A percentile compares a stretch with the other conserved stretches of the same genome.
Conservation (phyloP, 2,113 vertebrate genomes). For the Gymnocephalus cernua region DNA sequence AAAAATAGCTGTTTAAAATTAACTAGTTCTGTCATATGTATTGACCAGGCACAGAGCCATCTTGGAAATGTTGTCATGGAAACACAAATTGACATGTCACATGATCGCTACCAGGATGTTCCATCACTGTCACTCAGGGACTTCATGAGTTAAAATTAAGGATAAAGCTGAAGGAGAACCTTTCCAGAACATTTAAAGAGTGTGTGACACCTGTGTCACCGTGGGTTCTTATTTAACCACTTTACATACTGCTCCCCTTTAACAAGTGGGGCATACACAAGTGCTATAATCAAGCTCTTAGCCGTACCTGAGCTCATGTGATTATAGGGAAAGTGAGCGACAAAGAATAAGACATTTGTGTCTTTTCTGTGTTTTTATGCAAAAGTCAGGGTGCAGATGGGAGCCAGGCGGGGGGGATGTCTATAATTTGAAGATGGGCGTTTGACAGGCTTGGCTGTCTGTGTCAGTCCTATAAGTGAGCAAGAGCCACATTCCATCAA, state of each 20-base stretch:
- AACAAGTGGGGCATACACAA: slow-evolving; percentile 16
- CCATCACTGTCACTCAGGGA: no score
- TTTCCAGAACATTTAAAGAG: no score
- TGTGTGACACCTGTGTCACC: no score
- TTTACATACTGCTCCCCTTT: slow-evolving; percentile 58
- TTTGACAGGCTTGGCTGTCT: slow-evolving; percentile 45
- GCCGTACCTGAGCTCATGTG: slow-evolving; percentile 25
- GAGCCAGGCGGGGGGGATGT: slow-evolving; percentile 16
- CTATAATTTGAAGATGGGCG: slow-evolving; percentile 51
- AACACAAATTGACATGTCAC: no score
- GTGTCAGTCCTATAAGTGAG: slow-evolving; percentile 7
- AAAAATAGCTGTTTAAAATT: no score
- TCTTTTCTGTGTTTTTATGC: slow-evolving; percentile 41
- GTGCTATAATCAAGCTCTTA: slow-evolving; percentile 65
- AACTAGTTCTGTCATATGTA: no score
- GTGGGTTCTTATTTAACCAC: slow-evolving; percentile 4
- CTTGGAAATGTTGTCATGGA: no score
- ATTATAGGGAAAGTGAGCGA: slow-evolving; percentile 47
- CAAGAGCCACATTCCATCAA: slow-evolving; percentile 24
- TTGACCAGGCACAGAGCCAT: no score
- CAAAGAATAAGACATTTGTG: slow-evolving; percentile 15
- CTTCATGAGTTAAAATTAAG: no score
- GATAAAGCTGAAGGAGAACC: no score
- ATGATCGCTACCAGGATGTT: no score
- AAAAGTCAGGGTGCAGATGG: slow-evolving; percentile 24